Conservation (phyloP, 2,888 invertebrate genomes). For the Allolobophora icterica region DNA sequence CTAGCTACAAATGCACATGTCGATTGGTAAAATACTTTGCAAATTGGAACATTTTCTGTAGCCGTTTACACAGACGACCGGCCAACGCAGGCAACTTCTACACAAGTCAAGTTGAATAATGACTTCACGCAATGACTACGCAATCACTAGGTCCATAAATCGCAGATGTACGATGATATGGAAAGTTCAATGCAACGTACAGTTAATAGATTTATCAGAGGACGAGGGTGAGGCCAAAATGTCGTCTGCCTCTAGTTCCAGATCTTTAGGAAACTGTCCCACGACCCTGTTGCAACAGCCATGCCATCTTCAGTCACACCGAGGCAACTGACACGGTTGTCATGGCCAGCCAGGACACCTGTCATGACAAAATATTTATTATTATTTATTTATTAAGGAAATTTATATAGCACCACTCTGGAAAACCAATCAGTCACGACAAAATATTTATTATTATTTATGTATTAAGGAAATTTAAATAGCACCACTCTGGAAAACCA, state of each 20-base stretch:
- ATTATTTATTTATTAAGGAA: too few relatives aligned
- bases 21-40: slow-evolving; percentile 17
- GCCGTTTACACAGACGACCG: neutral
- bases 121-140: neutral
- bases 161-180: slow-evolving; percentile 17
- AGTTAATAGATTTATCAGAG: slow-evolving; percentile 9
- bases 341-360: slow-evolving; percentile 98
- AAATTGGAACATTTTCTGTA: slow-evolving; percentile 4
- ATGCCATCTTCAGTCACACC: slow-evolving; percentile 99
- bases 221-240: neutral
- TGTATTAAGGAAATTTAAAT: too few relatives aligned
- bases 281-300: slow-evolving; percentile 99
- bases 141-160: slow-evolving; percentile 10
- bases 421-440: slow-evolving; percentile 39
- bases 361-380: slow-evolving; percentile 47
- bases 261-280: slow-evolving; percentile 99
- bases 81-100: neutral
- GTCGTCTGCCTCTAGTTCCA: slow-evolving; percentile 85
- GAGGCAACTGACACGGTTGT: slow-evolving; percentile 98
- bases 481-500: too few relatives aligned
- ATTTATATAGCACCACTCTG: too few relatives aligned
- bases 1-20: slow-evolving; percentile 17
- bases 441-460: neutral
- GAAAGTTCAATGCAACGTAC: slow-evolving; percentile 17
- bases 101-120: neutral